These are phyloP conservation scores for Macrosoma leucophasiata DNA, from an alignment of 2,888 invertebrate species.

Conservation along the genomic window DNA sequence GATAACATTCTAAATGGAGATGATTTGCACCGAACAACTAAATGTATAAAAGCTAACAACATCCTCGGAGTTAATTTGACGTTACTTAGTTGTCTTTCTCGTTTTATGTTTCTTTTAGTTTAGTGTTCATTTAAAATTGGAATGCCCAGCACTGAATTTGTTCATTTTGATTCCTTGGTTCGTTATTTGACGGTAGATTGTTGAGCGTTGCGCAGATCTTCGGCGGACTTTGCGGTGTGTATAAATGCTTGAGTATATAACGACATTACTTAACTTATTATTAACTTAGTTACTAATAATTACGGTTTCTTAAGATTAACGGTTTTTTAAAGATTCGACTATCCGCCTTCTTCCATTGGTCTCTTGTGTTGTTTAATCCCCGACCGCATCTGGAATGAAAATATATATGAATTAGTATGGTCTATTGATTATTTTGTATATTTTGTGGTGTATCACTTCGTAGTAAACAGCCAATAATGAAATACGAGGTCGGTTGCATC, in stretches of 20 bases:
- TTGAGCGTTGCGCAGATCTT: conserved; percentile 20
- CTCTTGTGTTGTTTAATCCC: conserved; percentile 45
- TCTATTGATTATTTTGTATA: too few species aligned
- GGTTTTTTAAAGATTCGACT: conserved; percentile 43
- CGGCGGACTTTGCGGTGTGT: conserved; percentile 27
- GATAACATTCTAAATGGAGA: conserved; percentile 45
- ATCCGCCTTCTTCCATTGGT: conserved; percentile 51
- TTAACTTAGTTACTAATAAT: conserved; percentile 60
- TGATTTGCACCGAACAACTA: conserved; percentile 41
- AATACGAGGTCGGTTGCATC: too few species aligned
- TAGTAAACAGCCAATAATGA: too few species aligned
- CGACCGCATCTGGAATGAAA: conserved; percentile 53
- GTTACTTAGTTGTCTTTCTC: conserved; percentile 53
- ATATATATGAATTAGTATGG: too few species aligned
- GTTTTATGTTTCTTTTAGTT: conserved; percentile 38
- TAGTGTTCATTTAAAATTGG: conserved; percentile 48
- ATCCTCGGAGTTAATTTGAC: conserved; percentile 34
- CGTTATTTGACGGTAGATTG: conserved; percentile 11
- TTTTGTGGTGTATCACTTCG: too few species aligned
- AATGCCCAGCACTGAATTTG: conserved; percentile 58
- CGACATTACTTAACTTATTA: conserved; percentile 45
- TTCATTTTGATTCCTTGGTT: conserved; percentile 19
- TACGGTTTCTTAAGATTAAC: conserved; percentile 64
- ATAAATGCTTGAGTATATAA: conserved; percentile 63
- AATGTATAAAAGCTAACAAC: conserved; percentile 34